phyloP scores from a whole-genome alignment of 2,113 vertebrate species.

The Pyrgilauda ruficollis region DNA sequence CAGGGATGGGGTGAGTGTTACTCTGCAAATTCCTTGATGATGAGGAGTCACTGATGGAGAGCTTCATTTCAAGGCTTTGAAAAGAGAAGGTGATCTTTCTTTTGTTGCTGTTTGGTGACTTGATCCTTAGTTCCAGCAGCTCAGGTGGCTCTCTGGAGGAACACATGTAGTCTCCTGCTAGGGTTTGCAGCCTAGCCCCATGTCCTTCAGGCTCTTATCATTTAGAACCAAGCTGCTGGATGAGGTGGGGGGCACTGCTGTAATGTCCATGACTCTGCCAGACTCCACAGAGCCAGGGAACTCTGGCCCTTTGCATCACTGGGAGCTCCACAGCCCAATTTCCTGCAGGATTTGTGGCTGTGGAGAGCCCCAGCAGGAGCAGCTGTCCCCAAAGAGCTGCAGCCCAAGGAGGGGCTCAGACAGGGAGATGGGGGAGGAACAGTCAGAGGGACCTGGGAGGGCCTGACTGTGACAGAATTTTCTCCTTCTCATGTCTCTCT shows the following conservation, averaged over 20 bases:
- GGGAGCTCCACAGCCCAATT: neutral
- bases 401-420: neutral
- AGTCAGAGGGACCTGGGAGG: fast-evolving
- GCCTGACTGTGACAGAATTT: neutral
- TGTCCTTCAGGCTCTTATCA: neutral
- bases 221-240: neutral
- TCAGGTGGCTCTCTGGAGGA: neutral
- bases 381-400: neutral
- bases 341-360: neutral
- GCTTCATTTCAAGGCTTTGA: neutral
- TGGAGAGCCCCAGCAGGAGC: neutral
- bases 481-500: neutral
- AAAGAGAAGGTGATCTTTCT: neutral
- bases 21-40: neutral
- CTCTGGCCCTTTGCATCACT: neutral
- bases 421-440: neutral
- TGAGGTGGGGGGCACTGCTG: fast-evolving
- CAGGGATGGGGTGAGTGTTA: neutral
- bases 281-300: fast-evolving
- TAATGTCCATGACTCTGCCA: fast-evolving
- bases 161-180: neutral
- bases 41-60: neutral
- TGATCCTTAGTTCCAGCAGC: neutral
- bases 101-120: neutral
- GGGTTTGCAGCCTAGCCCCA: neutral